Base-by-base conservation (phyloP, 2,888 invertebrate genomes). In the Pristionchus arcanus region DNA sequence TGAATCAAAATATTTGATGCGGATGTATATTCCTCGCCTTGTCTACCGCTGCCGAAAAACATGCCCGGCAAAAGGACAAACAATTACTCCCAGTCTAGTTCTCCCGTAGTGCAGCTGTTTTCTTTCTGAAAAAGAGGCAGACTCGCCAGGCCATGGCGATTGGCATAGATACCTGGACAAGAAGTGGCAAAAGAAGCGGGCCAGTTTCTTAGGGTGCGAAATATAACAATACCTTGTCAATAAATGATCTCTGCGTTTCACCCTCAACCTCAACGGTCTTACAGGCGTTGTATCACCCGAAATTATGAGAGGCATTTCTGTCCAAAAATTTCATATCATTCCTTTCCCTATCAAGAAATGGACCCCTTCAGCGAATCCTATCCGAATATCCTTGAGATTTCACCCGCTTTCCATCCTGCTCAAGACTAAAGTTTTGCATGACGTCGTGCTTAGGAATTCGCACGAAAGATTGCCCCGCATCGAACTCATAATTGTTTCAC, bases 401-500 rank as follows among this genome's bases (percentile, higher is more conserved):
- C 28, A 21, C 13, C 66, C 19, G 7, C n/a, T 37, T 74, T n/a
- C 37, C 74, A 37, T 0, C 25, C 37, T 37, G 21, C 74, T 21
- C 21, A 37, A 37, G 74, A 71, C 37, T 74, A 74, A 37, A 74
- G 37, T 74, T 37, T 74, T 74, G 74, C 74, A 74, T 74, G 74
- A 74, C 68, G 68, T 68, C 13, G 31, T 28, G n/a, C 25, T 13
- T 9, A 66, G n/a, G n/a, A 66, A 34, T 71, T 71, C 71, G 37
- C n/a, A 11, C 63, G 25, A 21, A 74, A n/a, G 74, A 37, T 13
- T 16, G 7, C 31, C 34, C 68, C 68, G 31, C 19, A 4, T 21
- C 74, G 74, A 9, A 11, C 37, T 74, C 74, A 74, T 74, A 74
- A 74, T 74, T 74, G 74, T 74, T 74, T 74, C 74, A 74, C 74